Percentiles rank a stretch among this genome's conserved stretches.
phyloP scores from a whole-genome alignment of 53 echinoderm and acorn worm genomes.

The Zoroaster sp. region DNA sequence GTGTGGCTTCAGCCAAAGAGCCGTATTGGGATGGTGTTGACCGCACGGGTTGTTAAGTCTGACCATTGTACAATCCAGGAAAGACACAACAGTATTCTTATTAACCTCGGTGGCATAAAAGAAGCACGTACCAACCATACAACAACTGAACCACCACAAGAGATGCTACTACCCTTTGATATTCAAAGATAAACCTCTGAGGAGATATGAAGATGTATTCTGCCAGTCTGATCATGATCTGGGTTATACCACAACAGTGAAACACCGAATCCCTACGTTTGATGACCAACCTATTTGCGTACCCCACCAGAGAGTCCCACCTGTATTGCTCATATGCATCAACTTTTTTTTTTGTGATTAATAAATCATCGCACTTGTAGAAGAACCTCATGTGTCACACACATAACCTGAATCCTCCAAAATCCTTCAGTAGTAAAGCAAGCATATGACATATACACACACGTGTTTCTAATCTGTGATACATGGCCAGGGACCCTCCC shows the following conservation, averaged over 20 bases:
- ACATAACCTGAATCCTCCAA: too few relatives aligned
- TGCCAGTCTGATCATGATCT: not conserved
- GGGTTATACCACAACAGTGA: not conserved
- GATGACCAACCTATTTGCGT: not conserved
- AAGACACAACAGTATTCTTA: not conserved
- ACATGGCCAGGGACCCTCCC: too few relatives aligned
- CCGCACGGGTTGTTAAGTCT: not conserved
- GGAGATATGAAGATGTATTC: not conserved
- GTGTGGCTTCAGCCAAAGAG: conserved; percentile 37
- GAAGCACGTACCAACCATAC: not conserved
- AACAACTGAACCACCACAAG: not conserved
- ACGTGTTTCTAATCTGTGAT: too few relatives aligned
- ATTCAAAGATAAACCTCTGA: not conserved
- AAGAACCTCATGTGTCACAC: too few relatives aligned
- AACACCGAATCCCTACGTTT: not conserved
- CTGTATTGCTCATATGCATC: too few relatives aligned
- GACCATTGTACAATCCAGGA: not conserved
- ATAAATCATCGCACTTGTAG: too few relatives aligned
- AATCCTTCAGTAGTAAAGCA: too few relatives aligned
- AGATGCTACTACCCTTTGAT: not conserved
- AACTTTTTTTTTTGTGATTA: too few relatives aligned
- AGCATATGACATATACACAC: too few relatives aligned
- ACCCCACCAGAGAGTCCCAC: not conserved
- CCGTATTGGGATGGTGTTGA: not conserved
- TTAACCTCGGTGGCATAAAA: not conserved